phyloP scores from a whole-genome alignment of 2,888 invertebrate genomes.

The Ischnura elegans region DNA sequence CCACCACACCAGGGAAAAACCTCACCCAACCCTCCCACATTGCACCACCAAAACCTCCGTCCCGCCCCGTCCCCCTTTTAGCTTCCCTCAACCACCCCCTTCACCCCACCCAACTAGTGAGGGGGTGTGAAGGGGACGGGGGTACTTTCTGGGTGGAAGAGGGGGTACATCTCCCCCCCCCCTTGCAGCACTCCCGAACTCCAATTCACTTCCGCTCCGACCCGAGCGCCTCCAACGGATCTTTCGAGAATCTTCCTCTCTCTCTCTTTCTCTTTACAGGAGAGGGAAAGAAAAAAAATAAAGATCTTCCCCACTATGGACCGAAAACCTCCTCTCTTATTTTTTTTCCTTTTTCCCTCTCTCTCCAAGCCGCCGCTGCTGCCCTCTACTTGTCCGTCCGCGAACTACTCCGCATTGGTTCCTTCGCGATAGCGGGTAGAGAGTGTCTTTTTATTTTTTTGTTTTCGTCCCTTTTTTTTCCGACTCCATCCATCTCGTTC shows the following conservation, averaged over 20 bases:
- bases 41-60: background rate
- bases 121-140: background rate
- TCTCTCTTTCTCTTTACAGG: background rate
- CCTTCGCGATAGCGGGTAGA: too few species aligned
- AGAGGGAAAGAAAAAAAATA: background rate
- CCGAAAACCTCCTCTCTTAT: background rate
- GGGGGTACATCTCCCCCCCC: background rate
- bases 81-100: background rate
- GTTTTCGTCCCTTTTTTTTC: constrained; percentile 36
- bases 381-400: background rate
- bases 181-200: constrained; percentile 40
- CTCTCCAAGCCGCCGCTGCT: constrained; percentile 1
- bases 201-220: constrained; percentile 63
- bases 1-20: background rate
- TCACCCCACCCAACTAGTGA: background rate
- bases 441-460: background rate
- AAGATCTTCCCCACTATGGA: constrained; percentile 6
- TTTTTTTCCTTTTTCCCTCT: background rate
- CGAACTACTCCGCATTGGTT: too few species aligned
- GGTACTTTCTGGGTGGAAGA: background rate
- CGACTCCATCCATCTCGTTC: constrained; percentile 52
- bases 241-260: constrained; percentile 35
- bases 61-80: background rate
- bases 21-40: background rate
- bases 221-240: constrained; percentile 63